These are phyloP conservation scores for Stercorarius parasiticus DNA, from an alignment of 2,113 vertebrate genomes.

Conservation along the genomic window DNA sequence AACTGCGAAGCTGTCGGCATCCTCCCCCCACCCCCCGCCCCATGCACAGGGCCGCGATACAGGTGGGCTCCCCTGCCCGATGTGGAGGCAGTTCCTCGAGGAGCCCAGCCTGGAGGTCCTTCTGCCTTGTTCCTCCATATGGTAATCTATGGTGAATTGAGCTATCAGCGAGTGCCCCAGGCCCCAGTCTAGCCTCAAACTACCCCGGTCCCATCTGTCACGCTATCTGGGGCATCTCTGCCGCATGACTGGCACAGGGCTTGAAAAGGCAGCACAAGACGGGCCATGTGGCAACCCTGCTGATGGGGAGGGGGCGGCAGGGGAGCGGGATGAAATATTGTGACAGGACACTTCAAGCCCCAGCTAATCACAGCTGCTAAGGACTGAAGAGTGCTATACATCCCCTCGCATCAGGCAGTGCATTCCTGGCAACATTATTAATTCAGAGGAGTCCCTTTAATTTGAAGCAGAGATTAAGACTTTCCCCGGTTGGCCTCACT, in stretches of 20 bases:
- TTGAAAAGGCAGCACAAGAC: slow-evolving; percentile 70
- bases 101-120: neutral
- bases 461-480: slow-evolving; percentile 65
- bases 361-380: slow-evolving; percentile 71
- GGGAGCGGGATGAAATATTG: slow-evolving; percentile 67
- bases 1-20: rapidly evolving
- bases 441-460: slow-evolving; percentile 71
- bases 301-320: neutral
- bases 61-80: neutral
- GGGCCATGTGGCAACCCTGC: slow-evolving; percentile 63
- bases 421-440: slow-evolving; percentile 73
- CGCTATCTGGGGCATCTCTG: slow-evolving; percentile 62
- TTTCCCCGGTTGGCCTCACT: slow-evolving; percentile 47
- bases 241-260: slow-evolving; percentile 47
- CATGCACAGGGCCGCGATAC: rapidly evolving
- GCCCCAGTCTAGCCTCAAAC: slow-evolving; percentile 43
- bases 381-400: slow-evolving; percentile 55
- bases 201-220: slow-evolving; percentile 77
- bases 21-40: rapidly evolving
- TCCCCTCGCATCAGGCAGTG: slow-evolving; percentile 45
- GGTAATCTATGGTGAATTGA: neutral
- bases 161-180: neutral
- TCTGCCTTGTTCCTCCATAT: neutral
- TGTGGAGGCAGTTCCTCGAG: neutral
- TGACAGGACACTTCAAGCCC: slow-evolving; percentile 68